Evolutionary conservation across 2,113 vertebrate species (phyloP).

Genomic region (Elephantulus edwardii): DNA sequence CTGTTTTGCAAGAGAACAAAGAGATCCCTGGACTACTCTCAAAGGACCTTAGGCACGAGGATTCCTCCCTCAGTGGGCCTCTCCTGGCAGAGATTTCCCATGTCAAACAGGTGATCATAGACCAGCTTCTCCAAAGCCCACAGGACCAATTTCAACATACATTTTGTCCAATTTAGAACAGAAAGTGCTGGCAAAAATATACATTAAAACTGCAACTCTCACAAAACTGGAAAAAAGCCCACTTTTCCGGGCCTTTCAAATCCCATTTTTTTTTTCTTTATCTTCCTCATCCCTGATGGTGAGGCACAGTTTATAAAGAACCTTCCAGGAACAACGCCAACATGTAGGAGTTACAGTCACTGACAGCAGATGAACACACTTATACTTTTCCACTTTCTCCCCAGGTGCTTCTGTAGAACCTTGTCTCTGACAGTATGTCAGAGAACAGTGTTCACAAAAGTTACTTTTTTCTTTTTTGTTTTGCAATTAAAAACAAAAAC

Average conservation of each 20-base stretch:
- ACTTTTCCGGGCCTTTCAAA: background rate
- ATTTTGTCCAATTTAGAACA: background rate
- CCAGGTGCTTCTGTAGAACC: constrained; percentile 23
- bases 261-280: background rate
- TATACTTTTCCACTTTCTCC: constrained; percentile 12
- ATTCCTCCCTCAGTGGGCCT: background rate
- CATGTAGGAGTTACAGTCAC: background rate
- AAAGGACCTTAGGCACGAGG: background rate
- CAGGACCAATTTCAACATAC: background rate
- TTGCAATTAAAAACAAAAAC: constrained; percentile 19
- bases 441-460: background rate
- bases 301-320: background rate
- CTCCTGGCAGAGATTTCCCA: background rate
- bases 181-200: background rate
- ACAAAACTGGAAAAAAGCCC: background rate
- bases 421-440: background rate
- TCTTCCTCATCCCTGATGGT: background rate
- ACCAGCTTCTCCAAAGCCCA: background rate
- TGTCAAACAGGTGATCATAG: background rate
- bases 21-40: background rate
- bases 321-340: background rate
- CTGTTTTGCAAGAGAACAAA: background rate
- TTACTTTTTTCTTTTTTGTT: constrained; percentile 49
- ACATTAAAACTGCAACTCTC: background rate
- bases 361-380: background rate